Evolutionary conservation across 2,888 invertebrate genomes (phyloP), one percentile per base, ranked within the genome.

Genomic region (Drosophila pullipes): DNA sequence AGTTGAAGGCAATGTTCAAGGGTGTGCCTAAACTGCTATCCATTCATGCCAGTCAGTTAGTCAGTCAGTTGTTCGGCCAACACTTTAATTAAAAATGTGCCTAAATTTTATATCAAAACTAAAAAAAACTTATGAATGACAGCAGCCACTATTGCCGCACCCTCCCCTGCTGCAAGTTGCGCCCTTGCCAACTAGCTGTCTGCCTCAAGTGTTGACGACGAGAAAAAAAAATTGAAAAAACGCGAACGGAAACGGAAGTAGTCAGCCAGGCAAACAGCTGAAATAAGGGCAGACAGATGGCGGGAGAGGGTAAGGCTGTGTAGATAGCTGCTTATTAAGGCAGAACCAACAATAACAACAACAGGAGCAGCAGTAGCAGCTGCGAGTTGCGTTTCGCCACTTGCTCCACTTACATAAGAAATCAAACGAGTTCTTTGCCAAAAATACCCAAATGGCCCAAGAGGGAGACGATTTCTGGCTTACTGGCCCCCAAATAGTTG

Each of bases 61-160:
- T 58, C 57, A 59, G 31, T 58, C 49, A 71, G 65, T 64, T 58
- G 57, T 68, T 60, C 54, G 63, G 44, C 62, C 59, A 81, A 79
- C 78, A 79, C 75, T 83, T 90, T 88, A 79, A 88, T 90, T 88
- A 88, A 76, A 88, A 85, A 77, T 83, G 65, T 70, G 74, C 76
- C 74, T 73, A 70, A 72, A 68, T 75, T 72, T 69, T 25, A 72
- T 54, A 70, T 69, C 37, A 59, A 55, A 69, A 57, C 68, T 62
- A 55, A 67, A 62, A 84, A 78, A n/a, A 85, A 77, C 65, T 83
- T 85, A 75, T 81, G 78, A 81, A 78, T 87, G 78, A 73, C 78
- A 68, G 69, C 70, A 61, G 54, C 41, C 47, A 39, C 58, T 31
- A 31, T 47, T 30, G 2, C 9, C 28, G 30, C 22, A 5, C n/a